These are phyloP conservation scores for Drosophila seclusa DNA, from an alignment of 2,888 invertebrate species.

Conservation along the genomic window DNA sequence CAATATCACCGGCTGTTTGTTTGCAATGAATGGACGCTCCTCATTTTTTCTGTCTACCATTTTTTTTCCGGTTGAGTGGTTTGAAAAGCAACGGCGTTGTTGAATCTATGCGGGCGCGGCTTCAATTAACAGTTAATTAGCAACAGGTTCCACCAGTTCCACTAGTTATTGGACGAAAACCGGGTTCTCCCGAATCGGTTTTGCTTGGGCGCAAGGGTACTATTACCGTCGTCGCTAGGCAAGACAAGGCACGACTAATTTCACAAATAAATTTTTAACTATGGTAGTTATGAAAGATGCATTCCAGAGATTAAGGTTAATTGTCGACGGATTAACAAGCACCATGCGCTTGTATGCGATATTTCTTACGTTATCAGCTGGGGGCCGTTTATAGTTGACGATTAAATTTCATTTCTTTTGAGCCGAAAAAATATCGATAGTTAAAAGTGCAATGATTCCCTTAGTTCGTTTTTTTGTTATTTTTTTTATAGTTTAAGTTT, in stretches of 20 bases:
- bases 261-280: slow-evolving; percentile 7
- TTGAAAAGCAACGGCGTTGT: slow-evolving; percentile 19
- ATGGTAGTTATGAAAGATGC: slow-evolving; percentile 2
- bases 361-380: slow-evolving; percentile 2
- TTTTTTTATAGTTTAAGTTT: background rate
- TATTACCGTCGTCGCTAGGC: slow-evolving; percentile 5
- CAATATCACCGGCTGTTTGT: slow-evolving; percentile 87
- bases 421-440: background rate
- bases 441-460: background rate
- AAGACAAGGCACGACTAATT: slow-evolving; percentile 35
- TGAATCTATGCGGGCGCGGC: slow-evolving; percentile 40
- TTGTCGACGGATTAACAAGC: slow-evolving; percentile 9
- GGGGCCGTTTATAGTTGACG: background rate
- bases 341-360: background rate
- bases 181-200: background rate
- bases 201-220: background rate
- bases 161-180: slow-evolving; percentile 11
- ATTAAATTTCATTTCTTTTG: slow-evolving; percentile 11
- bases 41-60: slow-evolving; percentile 82
- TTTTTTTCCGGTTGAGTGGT: slow-evolving; percentile 5
- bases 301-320: slow-evolving; percentile 12
- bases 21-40: slow-evolving; percentile 87
- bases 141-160: slow-evolving; percentile 50
- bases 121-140: slow-evolving; percentile 50
- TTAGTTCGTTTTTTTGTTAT: background rate